Evolutionary conservation across 2,113 vertebrate genomes (phyloP), one percentile per base, ranked within the genome.

Genomic region (Vimba vimba): DNA sequence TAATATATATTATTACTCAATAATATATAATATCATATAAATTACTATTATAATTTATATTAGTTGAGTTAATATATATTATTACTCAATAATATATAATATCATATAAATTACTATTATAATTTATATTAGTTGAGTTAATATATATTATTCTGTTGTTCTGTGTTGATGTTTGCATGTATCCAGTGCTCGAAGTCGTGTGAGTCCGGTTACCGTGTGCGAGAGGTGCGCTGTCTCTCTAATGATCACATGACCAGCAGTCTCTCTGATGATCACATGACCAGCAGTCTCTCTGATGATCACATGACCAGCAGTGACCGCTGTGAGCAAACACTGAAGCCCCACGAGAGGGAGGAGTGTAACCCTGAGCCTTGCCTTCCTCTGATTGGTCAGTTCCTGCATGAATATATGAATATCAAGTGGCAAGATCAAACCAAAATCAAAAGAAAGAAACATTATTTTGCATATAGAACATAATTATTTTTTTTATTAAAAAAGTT

Each of bases 161-260:
- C 39, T 8, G 39, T 43, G 8, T 1, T 43, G 47, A 50, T 50
- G 47, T 50, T 50, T 11, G 60, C 60, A 13, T 78, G 39, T 69
- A 21, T 86, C 19, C 92, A 99, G 98, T 99, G 98, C 82, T 99
- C 97, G 17, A 99, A 97, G 89, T 96, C 96, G 6, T 99, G 97
- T 59, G 97, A 98, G 90, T 94, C 96, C 0, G 98, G 98, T 33
- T 99, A 97, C 89, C 95, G 97, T 5, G 94, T 99, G 60, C 95
- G 97, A 74, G 98, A 98, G 92, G 97, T 98, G 1, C 95, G 97
- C 15, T 99, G 98, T 79, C 95, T 99, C 1, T 95, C 96, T 0
- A 97, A 98, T 21, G 94, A 97, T 57, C 55, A 57, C 88, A 95
- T 95, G 96, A 90, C 90, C 80, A 90, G 96, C 50, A 96, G 95